Evolutionary conservation across 2,888 invertebrate species (phyloP), one percentile per base, ranked within the genome.

Genomic region (Harmothoe impar): DNA sequence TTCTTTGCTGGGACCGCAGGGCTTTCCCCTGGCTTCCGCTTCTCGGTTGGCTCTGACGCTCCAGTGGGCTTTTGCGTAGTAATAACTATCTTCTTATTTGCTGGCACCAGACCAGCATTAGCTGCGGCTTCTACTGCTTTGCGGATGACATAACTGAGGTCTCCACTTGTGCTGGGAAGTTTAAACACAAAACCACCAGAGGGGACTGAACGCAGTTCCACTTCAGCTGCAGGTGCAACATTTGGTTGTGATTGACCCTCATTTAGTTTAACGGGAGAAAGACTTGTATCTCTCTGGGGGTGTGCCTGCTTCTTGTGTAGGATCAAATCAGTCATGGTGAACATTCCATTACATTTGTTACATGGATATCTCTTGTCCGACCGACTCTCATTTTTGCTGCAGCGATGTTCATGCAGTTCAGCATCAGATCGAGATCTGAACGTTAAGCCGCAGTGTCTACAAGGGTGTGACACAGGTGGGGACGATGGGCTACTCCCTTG

Each of bases 261-360:
- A 77, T 10, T 17, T 31, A 20, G 77, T 77, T 31, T 31, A 5
- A 15, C 31, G 0, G 81, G 81, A 35, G 81, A 17, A 81, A 7
- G 15, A 35, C 43, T 33, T 20, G 17, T 17, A 35, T 81, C 81
- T 20, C 81, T 1, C 81, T 81, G 81, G 20, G 81, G 81, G 43
- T 81, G 81, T 17, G 43, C 81, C n/a, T 81, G 81, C 43, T 81
- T 81, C 20, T 81, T 81, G n/a, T 81, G 81, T 17, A 81, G 81
- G 20, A 81, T 81, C 33, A 81, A 35, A 25, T 81, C 81, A 33
- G 23, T 35, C 81, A 81, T 81, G 35, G 81, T 81, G 43, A 81
- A 81, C 33, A 35, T 81, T 0, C 81, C 81, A 81, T 35, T 33
- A 25, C 81, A 81, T 43, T 81, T 33, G 15, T 81, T 81, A 35